phyloP scores from a whole-genome alignment of 1,140 invertebrate genomes.

The Drosophila guanche region DNA sequence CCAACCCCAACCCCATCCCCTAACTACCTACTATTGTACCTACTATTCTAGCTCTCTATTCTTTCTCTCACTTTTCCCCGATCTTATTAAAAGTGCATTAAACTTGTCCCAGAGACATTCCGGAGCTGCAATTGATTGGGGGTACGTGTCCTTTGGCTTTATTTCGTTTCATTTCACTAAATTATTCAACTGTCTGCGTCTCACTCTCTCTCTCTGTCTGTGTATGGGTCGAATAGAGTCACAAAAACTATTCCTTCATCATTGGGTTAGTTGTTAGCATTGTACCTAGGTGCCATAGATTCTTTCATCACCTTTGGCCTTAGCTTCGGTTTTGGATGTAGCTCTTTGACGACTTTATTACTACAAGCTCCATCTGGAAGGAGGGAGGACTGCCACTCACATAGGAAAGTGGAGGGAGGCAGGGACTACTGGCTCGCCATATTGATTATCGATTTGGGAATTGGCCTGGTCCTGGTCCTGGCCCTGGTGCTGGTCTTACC shows the following conservation, averaged over 20 bases:
- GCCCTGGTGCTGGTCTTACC: conserved; percentile 15
- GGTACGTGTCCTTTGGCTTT: conserved; percentile 60
- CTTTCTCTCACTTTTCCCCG: background rate
- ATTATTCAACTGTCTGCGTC: conserved; percentile 65
- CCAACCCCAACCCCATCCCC: background rate
- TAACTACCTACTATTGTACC: background rate
- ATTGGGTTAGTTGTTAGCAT: conserved; percentile 53
- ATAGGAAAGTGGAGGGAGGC: background rate
- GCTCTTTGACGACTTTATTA: conserved; percentile 76
- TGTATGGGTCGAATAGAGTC: conserved; percentile 27
- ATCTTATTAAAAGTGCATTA: conserved; percentile 78
- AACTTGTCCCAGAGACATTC: conserved; percentile 54
- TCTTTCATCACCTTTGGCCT: conserved; percentile 69
- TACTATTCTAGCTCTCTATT: no score
- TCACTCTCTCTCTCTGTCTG: background rate
- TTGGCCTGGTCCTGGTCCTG: conserved; percentile 30
- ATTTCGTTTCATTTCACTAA: conserved; percentile 50
- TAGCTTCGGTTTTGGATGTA: no score
- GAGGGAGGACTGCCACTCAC: no score
- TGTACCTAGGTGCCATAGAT: conserved; percentile 62
- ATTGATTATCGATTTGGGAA: conserved; percentile 83
- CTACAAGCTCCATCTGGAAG: background rate
- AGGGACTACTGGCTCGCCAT: conserved; percentile 68
- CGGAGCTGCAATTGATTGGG: conserved; percentile 68
- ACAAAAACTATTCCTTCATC: conserved; percentile 50